Conservation (phyloP, 1,140 invertebrate species). For the Nomia melanderi region DNA sequence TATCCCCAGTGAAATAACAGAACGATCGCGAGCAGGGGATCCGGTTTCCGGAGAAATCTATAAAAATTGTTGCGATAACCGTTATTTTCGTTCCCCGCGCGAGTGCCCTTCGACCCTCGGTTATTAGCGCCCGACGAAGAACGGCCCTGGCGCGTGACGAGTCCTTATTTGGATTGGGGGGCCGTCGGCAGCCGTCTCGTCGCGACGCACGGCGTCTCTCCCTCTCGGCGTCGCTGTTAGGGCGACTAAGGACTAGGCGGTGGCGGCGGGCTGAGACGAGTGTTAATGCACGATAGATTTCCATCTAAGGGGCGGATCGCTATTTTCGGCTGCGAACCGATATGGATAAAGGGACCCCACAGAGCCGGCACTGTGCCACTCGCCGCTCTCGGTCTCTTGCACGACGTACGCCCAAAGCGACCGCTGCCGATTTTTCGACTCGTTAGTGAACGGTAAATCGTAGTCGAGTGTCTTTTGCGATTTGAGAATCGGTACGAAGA, state of each 20-base stretch:
- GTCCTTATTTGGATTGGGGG: constrained; percentile 79
- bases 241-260: constrained; percentile 58
- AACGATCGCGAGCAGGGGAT: too few species aligned
- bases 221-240: constrained; percentile 51
- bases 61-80: too few species aligned
- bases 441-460: constrained; percentile 59
- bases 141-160: constrained; percentile 63
- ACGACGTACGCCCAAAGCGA: constrained; percentile 69
- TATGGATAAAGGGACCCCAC: constrained; percentile 77
- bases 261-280: constrained; percentile 51
- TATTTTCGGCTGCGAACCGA: constrained; percentile 74
- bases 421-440: constrained; percentile 64
- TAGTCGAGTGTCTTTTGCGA: not conserved
- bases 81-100: too few species aligned
- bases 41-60: too few species aligned
- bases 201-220: constrained; percentile 60
- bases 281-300: constrained; percentile 70
- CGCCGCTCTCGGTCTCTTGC: constrained; percentile 70
- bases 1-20: too few species aligned
- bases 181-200: constrained; percentile 65
- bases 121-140: constrained; percentile 14
- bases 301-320: constrained; percentile 77
- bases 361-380: constrained; percentile 71
- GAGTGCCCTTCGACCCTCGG: constrained; percentile 19
- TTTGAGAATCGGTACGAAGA: not conserved